These are phyloP conservation scores for Mellilla xanthometata DNA, from an alignment of 2,888 invertebrate genomes.

Conservation along the genomic window DNA sequence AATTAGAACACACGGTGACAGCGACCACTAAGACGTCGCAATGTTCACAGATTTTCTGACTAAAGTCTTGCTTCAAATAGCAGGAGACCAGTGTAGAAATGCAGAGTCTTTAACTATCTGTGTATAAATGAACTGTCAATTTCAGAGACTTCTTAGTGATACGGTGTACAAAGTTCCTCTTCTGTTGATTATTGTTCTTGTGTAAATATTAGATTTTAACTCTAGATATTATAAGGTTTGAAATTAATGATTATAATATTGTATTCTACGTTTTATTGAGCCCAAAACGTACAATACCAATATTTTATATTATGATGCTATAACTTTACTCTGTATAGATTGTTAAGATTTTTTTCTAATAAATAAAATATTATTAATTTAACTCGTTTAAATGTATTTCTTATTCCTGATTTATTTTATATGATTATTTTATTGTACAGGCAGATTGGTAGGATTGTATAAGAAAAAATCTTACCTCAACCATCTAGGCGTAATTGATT, in stretches of 20 bases:
- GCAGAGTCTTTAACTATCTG: slow-evolving; percentile 58
- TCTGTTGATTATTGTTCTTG: slow-evolving; percentile 29
- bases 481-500: too few relatives aligned
- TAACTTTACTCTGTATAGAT: slow-evolving; percentile 38
- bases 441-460: too few relatives aligned
- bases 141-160: slow-evolving; percentile 45
- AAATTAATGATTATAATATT: slow-evolving; percentile 36
- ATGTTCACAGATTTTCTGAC: slow-evolving; percentile 82
- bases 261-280: slow-evolving; percentile 73
- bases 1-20: slow-evolving; percentile 70
- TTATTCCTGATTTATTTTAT: too few relatives aligned
- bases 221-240: slow-evolving; percentile 24
- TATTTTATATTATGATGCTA: slow-evolving; percentile 41
- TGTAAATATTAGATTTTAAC: slow-evolving; percentile 28
- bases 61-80: slow-evolving; percentile 77
- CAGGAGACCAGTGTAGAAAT: slow-evolving; percentile 66
- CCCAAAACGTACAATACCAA: slow-evolving; percentile 70
- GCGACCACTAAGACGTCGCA: slow-evolving; percentile 75
- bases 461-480: too few relatives aligned
- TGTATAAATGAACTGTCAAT: slow-evolving; percentile 45
- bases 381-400: too few relatives aligned
- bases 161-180: slow-evolving; percentile 66
- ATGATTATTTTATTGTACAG: too few relatives aligned
- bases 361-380: slow-evolving; percentile 27
- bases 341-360: slow-evolving; percentile 46